phyloP scores from a whole-genome alignment of 2,113 vertebrate species.

The Chamaetylas fuelleborni region DNA sequence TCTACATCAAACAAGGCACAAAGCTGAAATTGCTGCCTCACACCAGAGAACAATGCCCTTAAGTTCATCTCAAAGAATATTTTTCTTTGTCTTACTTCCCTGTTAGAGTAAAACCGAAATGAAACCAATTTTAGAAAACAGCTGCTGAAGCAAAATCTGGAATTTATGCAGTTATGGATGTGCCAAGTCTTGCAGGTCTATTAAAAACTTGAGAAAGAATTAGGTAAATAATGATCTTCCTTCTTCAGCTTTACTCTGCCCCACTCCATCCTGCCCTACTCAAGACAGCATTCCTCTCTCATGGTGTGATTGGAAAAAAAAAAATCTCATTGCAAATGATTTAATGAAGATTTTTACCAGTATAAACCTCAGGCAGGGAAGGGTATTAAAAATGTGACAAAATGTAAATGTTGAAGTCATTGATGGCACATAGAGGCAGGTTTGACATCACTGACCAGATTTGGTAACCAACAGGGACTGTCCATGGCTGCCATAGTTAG shows the following conservation, averaged over 20 bases:
- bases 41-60: background rate
- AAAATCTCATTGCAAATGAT: background rate
- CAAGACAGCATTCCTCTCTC: background rate
- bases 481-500: rapidly evolving
- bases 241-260: background rate
- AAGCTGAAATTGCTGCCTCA: background rate
- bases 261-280: background rate
- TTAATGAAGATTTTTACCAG: background rate
- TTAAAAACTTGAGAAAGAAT: background rate
- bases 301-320: background rate
- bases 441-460: background rate
- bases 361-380: background rate
- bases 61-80: background rate
- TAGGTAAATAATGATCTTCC: background rate
- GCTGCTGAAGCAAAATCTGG: background rate
- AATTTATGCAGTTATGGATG: background rate
- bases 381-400: background rate
- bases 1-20: background rate
- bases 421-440: background rate
- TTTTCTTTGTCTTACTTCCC: background rate
- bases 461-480: background rate
- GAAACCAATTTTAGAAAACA: background rate
- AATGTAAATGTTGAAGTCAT: background rate
- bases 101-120: background rate
- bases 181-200: background rate